Percentiles rank a stretch among this genome's conserved stretches.
These are phyloP conservation scores for Hyposoter didymator DNA, from an alignment of 2,888 invertebrate species.

Conservation along the genomic window DNA sequence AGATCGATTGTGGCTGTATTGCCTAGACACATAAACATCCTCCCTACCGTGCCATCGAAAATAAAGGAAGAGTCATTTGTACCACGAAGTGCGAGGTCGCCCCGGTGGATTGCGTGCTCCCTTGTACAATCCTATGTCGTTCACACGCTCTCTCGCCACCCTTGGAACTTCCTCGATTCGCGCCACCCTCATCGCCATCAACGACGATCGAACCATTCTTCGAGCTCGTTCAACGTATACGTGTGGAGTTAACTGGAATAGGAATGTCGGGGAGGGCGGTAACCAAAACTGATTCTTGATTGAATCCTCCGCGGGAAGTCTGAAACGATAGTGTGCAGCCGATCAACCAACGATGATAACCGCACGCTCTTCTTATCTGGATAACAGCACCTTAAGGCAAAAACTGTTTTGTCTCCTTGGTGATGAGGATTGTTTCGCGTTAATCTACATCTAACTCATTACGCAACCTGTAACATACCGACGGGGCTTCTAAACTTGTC, in stretches of 20 bases:
- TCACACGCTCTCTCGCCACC: conserved; percentile 78
- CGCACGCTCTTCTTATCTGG: conserved; percentile 15
- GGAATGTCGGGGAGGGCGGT: not conserved
- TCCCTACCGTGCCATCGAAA: conserved; percentile 61
- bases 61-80: conserved; percentile 81
- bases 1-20: conserved; percentile 14
- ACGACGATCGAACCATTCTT: conserved; percentile 43
- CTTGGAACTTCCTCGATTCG: conserved; percentile 71
- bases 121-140: conserved; percentile 77
- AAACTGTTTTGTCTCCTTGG: conserved; percentile 52
- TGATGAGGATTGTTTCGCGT: conserved; percentile 58
- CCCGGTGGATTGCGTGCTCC: conserved; percentile 79
- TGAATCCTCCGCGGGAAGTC: conserved; percentile 77
- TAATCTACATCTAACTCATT: conserved; percentile 38
- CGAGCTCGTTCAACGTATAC: conserved; percentile 22
- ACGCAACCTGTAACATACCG: conserved; percentile 9
- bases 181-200: conserved; percentile 27
- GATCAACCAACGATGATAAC: conserved; percentile 41
- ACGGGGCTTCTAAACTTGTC: not conserved
- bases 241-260: not conserved
- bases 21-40: conserved; percentile 28
- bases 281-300: conserved; percentile 78
- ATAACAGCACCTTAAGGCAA: not conserved
- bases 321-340: conserved; percentile 37
- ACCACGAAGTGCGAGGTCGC: conserved; percentile 82